A percentile compares a stretch with the other conserved stretches of the same genome.
Evolutionary conservation across 1,140 invertebrate species (phyloP).

Genomic region (Magallana gigas): DNA sequence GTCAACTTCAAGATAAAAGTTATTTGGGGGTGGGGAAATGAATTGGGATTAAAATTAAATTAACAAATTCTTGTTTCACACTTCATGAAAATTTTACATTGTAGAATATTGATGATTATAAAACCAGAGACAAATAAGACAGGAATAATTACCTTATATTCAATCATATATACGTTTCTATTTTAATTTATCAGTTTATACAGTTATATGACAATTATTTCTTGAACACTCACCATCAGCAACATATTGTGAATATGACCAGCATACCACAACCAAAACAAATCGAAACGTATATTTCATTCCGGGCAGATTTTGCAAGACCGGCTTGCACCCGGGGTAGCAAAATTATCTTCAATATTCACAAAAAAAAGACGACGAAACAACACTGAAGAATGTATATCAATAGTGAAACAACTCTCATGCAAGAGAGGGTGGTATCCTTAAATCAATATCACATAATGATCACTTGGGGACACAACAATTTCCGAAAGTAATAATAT

Average conservation of each 20-base stretch:
- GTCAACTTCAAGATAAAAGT: too few species aligned
- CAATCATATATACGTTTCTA: too few species aligned
- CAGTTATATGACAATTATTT: too few species aligned
- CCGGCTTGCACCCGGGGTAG: slow-evolving; percentile 37
- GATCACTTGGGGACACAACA: slow-evolving; percentile 2
- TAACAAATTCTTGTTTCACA: too few species aligned
- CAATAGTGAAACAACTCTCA: not conserved
- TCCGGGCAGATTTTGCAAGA: slow-evolving; percentile 28
- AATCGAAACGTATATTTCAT: slow-evolving; percentile 25
- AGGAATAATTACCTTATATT: too few species aligned
- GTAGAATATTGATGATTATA: too few species aligned
- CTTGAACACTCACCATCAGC: not conserved
- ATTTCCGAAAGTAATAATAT: not conserved
- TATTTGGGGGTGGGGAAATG: too few species aligned
- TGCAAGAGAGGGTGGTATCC: not conserved
- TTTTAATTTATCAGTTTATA: too few species aligned
- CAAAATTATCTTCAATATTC: slow-evolving; percentile 4
- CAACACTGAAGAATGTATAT: not conserved
- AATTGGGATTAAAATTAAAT: too few species aligned
- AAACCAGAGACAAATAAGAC: too few species aligned
- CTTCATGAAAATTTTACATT: too few species aligned
- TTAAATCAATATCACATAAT: not conserved
- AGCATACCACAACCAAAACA: slow-evolving; percentile 46
- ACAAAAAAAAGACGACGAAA: not conserved
- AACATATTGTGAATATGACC: slow-evolving; percentile 36